A percentile compares a stretch with the other conserved stretches of the same genome.
These are phyloP conservation scores for Pseudomyrmex gracilis DNA, from an alignment of 1,140 invertebrate genomes.

Conservation along the genomic window DNA sequence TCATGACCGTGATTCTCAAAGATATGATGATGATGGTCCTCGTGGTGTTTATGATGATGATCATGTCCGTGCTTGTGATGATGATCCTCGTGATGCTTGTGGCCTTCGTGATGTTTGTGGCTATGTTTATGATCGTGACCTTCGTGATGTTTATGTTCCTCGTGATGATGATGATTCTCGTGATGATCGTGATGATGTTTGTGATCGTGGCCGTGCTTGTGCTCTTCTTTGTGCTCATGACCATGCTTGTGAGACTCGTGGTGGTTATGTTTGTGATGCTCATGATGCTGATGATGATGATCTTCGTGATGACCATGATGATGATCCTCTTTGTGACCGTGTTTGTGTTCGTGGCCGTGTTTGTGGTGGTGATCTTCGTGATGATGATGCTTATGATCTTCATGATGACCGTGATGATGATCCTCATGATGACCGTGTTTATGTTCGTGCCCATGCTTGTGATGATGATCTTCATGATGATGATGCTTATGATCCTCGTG, in stretches of 20 bases:
- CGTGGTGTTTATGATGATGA: conserved; percentile 69
- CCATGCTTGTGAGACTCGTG: conserved; percentile 79
- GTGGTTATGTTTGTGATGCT: conserved; percentile 75
- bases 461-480: conserved; percentile 73
- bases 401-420: conserved; percentile 76
- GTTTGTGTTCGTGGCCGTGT: conserved; percentile 79
- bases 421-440: conserved; percentile 73
- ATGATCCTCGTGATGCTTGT: conserved; percentile 75
- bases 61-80: conserved; percentile 76
- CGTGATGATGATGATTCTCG: conserved; percentile 75
- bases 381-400: conserved; percentile 76
- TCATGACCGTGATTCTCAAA: conserved; percentile 67
- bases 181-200: conserved; percentile 78
- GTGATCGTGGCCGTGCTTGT: conserved; percentile 78
- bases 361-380: too few relatives aligned
- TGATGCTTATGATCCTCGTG: conserved; percentile 71
- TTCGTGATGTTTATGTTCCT: conserved; percentile 76
- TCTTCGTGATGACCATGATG: conserved; percentile 77
- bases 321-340: conserved; percentile 77
- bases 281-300: conserved; percentile 73
- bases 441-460: conserved; percentile 69
- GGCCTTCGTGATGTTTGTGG: conserved; percentile 76
- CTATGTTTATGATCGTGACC: conserved; percentile 76
- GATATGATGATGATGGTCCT: conserved; percentile 63
- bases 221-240: conserved; percentile 75